Conservation (phyloP, 2,888 invertebrate species). For the Spodoptera littoralis region DNA sequence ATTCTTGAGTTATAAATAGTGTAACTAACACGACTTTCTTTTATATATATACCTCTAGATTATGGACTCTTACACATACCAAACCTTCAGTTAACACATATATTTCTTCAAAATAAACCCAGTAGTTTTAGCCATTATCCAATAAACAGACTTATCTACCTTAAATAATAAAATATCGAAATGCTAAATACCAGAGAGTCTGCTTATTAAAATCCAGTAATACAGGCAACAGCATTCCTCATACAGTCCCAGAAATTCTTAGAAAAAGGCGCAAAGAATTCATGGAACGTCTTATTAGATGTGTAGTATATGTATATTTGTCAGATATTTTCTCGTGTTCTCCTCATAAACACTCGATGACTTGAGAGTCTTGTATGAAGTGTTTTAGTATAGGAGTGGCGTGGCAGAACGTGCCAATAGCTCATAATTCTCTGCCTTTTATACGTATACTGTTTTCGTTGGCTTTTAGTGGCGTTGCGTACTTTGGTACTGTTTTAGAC, state of each 20-base stretch:
- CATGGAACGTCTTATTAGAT: conserved; percentile 41
- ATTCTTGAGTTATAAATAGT: too few relatives aligned
- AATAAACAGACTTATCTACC: too few relatives aligned
- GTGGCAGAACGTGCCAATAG: conserved; percentile 41
- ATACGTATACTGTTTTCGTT: neutral
- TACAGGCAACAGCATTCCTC: conserved; percentile 24
- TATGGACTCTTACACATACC: too few relatives aligned
- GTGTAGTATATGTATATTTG: conserved; percentile 17
- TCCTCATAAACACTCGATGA: conserved; percentile 52
- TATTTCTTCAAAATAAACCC: too few relatives aligned
- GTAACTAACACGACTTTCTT: too few relatives aligned
- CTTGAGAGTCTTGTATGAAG: conserved; percentile 44
- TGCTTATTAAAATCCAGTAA: conserved; percentile 43
- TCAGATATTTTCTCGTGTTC: conserved; percentile 35
- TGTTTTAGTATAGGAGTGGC: conserved; percentile 46
- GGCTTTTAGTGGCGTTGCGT: neutral
- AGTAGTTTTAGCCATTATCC: too few relatives aligned
- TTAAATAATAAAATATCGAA: too few relatives aligned
- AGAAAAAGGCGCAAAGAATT: conserved; percentile 21
- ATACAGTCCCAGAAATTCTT: conserved; percentile 23
- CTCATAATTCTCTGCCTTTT: conserved; percentile 19
- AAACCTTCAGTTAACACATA: too few relatives aligned
- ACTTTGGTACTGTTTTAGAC: neutral
- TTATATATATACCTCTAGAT: too few relatives aligned
- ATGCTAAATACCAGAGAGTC: conserved; percentile 17